Evolutionary conservation across 2,797 vertebrate genomes (phyloP), one percentile per base, ranked within the genome.

Genomic region (Leucoraja ocellata): DNA sequence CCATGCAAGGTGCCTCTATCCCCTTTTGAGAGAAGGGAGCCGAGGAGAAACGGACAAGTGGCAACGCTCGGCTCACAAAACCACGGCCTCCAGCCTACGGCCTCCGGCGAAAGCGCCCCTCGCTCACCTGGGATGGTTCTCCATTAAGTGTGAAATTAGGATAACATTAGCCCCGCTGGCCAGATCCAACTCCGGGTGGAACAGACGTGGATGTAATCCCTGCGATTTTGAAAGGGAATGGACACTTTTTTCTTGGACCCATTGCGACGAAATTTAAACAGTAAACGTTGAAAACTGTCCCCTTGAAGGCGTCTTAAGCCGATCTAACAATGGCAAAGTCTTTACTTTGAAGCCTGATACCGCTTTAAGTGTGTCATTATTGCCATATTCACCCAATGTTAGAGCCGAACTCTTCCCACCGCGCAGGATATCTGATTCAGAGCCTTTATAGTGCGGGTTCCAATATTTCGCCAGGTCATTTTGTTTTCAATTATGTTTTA

Each of bases 1-100:
- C 68, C n/a, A 95, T 1, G 88, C 94, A 95, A 96, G 94, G 94
- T 94, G 96, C 95, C 96, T 94, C 95, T 95, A 1, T 95, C 81
- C 46, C 46, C 46, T n/a, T 28, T 76, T 54, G 61, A 88, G 9
- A 65, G 58, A 54, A 5, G 46, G 83, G 61, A 18, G 0, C 0
- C 1, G 54, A 13, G 81, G n/a, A 21, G 63, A 28, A 36, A 88
- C 32, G 58, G 83, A 10, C 28, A 65, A 3, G 28, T 32, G 84
- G 18, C n/a, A 36, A 5, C 14, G 1, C 1, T 16, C 36, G 61
- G n/a, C n/a, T 32, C 84, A 36, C n/a, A 63, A 63, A 16, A 6
- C 11, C 0, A 36, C 0, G 0, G 3, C 94, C 94, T 9, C 9
- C 74, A 81, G 94, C 94, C 95, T 94, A 76, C 65, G 7, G 14